Conservation (phyloP, 2,888 invertebrate species). For the Charanyca ferruginea region DNA sequence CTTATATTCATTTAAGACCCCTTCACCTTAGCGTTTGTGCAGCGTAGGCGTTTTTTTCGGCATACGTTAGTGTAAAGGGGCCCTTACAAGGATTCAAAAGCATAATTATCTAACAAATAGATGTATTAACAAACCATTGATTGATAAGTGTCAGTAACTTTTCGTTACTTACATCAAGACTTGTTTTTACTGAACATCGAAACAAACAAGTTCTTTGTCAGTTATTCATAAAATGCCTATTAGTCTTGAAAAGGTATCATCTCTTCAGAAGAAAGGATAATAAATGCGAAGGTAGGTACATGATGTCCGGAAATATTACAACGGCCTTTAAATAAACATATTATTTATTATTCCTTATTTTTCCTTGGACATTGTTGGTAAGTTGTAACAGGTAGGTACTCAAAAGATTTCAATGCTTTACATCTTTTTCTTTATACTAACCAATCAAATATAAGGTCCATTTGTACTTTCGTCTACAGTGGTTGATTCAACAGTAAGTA, state of each 20-base stretch:
- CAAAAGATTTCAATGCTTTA: too few relatives aligned
- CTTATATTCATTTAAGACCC: neutral
- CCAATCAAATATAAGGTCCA: neutral
- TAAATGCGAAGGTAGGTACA: constrained; percentile 20
- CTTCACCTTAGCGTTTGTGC: too few relatives aligned
- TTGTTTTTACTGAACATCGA: neutral
- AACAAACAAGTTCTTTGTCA: neutral
- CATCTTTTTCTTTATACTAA: neutral
- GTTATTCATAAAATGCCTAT: constrained; percentile 16
- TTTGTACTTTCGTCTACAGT: constrained; percentile 7
- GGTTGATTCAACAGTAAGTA: too few relatives aligned
- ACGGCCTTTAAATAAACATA: too few relatives aligned
- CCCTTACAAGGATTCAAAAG: neutral
- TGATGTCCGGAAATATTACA: neutral
- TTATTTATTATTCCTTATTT: neutral
- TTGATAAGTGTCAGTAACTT: neutral
- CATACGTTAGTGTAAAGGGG: too few relatives aligned
- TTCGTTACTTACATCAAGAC: neutral
- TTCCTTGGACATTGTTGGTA: neutral
- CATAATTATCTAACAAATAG: neutral
- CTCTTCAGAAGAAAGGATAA: neutral
- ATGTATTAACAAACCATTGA: neutral
- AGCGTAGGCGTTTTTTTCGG: too few relatives aligned
- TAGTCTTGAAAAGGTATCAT: constrained; percentile 25
- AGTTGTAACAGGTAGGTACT: neutral